phyloP scores from a whole-genome alignment of 2,888 invertebrate species.

The Lymantria dispar region DNA sequence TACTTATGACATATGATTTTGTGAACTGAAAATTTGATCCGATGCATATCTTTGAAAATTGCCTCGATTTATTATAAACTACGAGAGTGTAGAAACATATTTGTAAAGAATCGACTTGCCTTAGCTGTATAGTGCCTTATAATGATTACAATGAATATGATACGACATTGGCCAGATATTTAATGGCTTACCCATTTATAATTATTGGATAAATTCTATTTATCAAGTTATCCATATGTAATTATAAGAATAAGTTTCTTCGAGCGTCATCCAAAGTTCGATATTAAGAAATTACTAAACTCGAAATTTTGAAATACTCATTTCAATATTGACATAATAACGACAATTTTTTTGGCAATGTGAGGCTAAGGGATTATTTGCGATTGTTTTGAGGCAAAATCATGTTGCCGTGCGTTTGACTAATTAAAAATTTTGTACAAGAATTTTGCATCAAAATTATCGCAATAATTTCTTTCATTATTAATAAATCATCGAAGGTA shows the following conservation, averaged over 20 bases:
- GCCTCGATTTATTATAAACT: not conserved
- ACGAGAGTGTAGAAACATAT: slow-evolving; percentile 12
- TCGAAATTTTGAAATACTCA: slow-evolving; percentile 36
- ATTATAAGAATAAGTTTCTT: slow-evolving; percentile 29
- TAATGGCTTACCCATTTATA: not conserved
- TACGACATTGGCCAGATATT: slow-evolving; percentile 4
- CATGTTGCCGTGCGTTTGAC: not conserved
- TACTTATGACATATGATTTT: too few relatives aligned
- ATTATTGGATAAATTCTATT: not conserved
- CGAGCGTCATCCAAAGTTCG: slow-evolving; percentile 26
- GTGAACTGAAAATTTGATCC: too few relatives aligned
- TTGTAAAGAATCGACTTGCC: slow-evolving; percentile 29
- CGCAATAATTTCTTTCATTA: not conserved
- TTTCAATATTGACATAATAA: slow-evolving; percentile 32
- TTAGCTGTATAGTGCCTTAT: slow-evolving; percentile 31
- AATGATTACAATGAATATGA: slow-evolving; percentile 18
- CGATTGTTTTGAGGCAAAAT: not conserved
- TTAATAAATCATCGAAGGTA: slow-evolving; percentile 29
- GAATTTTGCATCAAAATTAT: not conserved
- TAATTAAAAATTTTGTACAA: not conserved
- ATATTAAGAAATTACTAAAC: slow-evolving; percentile 10
- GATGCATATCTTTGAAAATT: too few relatives aligned
- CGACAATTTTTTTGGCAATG: slow-evolving; percentile 7
- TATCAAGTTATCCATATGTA: not conserved
- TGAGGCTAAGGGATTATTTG: slow-evolving; percentile 8